Percentiles rank a stretch among this genome's conserved stretches.
phyloP scores from a whole-genome alignment of 37 sponge, comb jelly and placozoan genomes.

The Halisarca cf. caerulea region DNA sequence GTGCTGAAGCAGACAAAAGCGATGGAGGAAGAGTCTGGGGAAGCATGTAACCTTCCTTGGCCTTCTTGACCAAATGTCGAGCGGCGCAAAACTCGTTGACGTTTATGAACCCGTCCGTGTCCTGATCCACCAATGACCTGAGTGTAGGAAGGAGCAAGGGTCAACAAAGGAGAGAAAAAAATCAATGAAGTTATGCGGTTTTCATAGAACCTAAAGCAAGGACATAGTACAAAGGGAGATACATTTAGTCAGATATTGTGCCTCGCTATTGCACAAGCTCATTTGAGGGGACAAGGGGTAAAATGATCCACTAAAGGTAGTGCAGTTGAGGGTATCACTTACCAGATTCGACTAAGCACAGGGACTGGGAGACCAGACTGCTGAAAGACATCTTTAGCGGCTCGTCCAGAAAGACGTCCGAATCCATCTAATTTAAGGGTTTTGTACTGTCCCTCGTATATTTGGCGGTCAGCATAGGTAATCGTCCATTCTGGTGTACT shows the following conservation, averaged over 20 bases:
- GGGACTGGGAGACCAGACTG: slow-evolving; percentile 42
- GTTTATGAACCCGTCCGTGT: slow-evolving; percentile 67
- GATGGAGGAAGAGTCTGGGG: background rate
- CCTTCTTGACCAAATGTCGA: slow-evolving; percentile 49
- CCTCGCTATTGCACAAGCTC: too few relatives aligned
- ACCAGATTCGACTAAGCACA: slow-evolving; percentile 67
- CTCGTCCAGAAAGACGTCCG: slow-evolving; percentile 34
- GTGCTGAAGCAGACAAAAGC: background rate
- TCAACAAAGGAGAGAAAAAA: background rate
- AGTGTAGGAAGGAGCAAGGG: background rate
- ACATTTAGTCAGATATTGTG: background rate
- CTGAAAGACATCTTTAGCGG: slow-evolving; percentile 46
- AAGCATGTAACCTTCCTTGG: background rate
- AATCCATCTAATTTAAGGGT: background rate
- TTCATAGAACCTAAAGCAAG: background rate
- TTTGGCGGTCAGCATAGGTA: background rate
- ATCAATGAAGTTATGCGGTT: background rate
- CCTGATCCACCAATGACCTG: slow-evolving; percentile 56
- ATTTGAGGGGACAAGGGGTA: too few relatives aligned
- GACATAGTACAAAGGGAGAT: background rate
- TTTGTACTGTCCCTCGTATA: background rate
- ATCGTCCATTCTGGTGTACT: slow-evolving; percentile 4
- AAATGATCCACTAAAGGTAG: too few relatives aligned
- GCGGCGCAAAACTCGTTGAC: slow-evolving; percentile 55
- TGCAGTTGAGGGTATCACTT: too few relatives aligned